A percentile compares a stretch with the other conserved stretches of the same genome.
Evolutionary conservation across 2,797 vertebrate species (phyloP).

Genomic region (Jordanella pulchra): DNA sequence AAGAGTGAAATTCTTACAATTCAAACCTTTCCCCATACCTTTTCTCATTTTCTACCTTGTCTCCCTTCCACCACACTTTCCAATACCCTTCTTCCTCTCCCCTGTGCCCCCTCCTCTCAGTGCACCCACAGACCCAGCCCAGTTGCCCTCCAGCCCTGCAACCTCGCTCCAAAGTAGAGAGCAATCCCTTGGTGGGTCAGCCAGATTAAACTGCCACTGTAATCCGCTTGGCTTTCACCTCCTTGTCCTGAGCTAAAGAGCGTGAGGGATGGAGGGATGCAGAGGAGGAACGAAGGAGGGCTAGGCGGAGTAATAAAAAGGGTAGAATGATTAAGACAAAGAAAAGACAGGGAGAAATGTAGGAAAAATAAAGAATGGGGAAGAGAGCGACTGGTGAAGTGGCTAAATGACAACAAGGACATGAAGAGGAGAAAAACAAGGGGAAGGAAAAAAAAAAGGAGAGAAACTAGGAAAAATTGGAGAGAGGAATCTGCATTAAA

Average conservation of each 20-base stretch:
- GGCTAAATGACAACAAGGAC: constrained; percentile 65
- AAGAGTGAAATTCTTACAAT: constrained; percentile 53
- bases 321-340: constrained; percentile 28
- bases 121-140: constrained; percentile 39
- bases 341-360: constrained; percentile 40
- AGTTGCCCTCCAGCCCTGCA: constrained; percentile 64
- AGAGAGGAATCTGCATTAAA: constrained; percentile 55
- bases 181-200: constrained; percentile 83
- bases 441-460: constrained; percentile 28
- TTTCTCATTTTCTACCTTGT: neutral
- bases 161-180: constrained; percentile 78
- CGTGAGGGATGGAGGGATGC: constrained; percentile 40
- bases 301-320: constrained; percentile 30
- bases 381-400: constrained; percentile 40
- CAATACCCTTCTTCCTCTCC: constrained; percentile 32
- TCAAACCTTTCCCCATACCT: constrained; percentile 17
- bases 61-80: constrained; percentile 20
- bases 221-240: constrained; percentile 86
- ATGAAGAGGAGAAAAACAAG: constrained; percentile 61
- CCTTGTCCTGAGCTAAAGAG: constrained; percentile 77
- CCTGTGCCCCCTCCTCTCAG: neutral
- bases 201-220: constrained; percentile 85
- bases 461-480: constrained; percentile 18
- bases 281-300: constrained; percentile 26
- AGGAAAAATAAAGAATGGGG: constrained; percentile 22